Percentiles rank a stretch among this genome's conserved stretches.
Evolutionary conservation across 2,888 invertebrate species (phyloP).

Genomic region (Amphipyra tragopoginis): DNA sequence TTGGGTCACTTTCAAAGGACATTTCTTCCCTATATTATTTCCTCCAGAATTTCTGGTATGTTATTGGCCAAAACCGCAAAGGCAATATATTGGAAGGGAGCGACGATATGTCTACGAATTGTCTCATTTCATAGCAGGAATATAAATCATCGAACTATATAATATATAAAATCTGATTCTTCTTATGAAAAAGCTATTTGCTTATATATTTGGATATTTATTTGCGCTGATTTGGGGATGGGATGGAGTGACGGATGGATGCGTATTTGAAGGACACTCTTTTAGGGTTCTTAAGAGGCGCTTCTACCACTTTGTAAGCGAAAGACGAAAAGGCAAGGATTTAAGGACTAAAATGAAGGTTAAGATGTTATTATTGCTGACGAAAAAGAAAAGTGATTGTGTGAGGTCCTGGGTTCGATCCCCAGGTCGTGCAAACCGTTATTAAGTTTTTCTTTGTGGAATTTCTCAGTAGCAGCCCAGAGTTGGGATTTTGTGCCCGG

Average conservation of each 20-base stretch:
- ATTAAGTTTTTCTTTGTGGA: too few relatives aligned
- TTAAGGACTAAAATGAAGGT: too few relatives aligned
- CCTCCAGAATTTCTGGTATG: slow-evolving; percentile 27
- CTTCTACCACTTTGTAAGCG: neutral
- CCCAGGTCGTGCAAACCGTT: too few relatives aligned
- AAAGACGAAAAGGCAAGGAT: too few relatives aligned
- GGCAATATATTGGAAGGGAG: slow-evolving; percentile 40
- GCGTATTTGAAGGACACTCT: neutral
- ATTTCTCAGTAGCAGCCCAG: too few relatives aligned
- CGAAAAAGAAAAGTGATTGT: too few relatives aligned
- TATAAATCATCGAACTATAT: slow-evolving; percentile 45
- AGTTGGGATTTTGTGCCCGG: too few relatives aligned
- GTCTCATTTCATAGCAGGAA: slow-evolving; percentile 40
- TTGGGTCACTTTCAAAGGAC: slow-evolving; percentile 12
- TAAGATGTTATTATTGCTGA: too few relatives aligned
- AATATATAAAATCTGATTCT: slow-evolving; percentile 12
- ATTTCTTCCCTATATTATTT: slow-evolving; percentile 31
- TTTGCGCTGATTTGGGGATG: slow-evolving; percentile 24
- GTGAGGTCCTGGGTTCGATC: too few relatives aligned
- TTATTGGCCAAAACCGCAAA: slow-evolving; percentile 41
- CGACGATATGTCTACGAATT: slow-evolving; percentile 48
- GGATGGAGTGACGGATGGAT: slow-evolving; percentile 1
- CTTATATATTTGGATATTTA: slow-evolving; percentile 23
- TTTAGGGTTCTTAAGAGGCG: neutral
- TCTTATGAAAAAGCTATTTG: slow-evolving; percentile 17